Conservation (phyloP, 2,113 vertebrate genomes). For the Embiotoca jacksoni region DNA sequence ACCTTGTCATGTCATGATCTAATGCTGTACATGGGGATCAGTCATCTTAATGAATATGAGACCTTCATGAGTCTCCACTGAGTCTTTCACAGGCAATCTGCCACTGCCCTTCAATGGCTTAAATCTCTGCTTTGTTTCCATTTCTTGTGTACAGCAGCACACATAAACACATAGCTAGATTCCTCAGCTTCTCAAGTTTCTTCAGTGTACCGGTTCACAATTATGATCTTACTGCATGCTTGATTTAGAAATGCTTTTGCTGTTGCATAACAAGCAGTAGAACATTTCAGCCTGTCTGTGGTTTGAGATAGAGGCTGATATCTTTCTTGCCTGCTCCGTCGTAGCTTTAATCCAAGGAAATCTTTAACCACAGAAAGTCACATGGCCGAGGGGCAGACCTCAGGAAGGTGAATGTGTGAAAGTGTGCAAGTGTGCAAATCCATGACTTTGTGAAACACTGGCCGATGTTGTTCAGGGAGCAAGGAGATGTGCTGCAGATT, state of each 20-base stretch:
- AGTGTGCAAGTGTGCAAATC: slow-evolving; percentile 32
- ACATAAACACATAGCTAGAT: not conserved
- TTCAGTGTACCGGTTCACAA: slow-evolving; percentile 6
- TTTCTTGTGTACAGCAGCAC: not conserved
- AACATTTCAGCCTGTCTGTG: slow-evolving; percentile 22
- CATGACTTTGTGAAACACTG: slow-evolving; percentile 31
- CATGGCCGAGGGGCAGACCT: slow-evolving; percentile 32
- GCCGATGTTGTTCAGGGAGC: not conserved
- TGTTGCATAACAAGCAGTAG: slow-evolving; percentile 9
- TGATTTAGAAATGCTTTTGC: slow-evolving; percentile 5
- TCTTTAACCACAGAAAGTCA: slow-evolving; percentile 44
- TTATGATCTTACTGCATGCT: slow-evolving; percentile 1
- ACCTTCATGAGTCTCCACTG: slow-evolving; percentile 68
- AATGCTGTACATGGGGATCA: slow-evolving; percentile 55
- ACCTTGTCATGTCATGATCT: slow-evolving; percentile 61
- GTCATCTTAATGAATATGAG: slow-evolving; percentile 67
- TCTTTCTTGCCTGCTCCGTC: not conserved
- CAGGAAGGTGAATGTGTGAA: slow-evolving; percentile 18
- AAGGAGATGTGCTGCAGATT: slow-evolving; percentile 22
- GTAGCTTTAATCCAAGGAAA: slow-evolving; percentile 8
- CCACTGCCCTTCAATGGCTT: slow-evolving; percentile 31
- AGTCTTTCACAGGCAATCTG: slow-evolving; percentile 64
- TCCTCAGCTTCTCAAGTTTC: slow-evolving; percentile 15
- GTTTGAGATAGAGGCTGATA: slow-evolving; percentile 11
- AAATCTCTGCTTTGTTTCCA: slow-evolving; percentile 45